These are phyloP conservation scores for Gastrophysa polygoni DNA, from an alignment of 2,888 invertebrate genomes.

Conservation along the genomic window DNA sequence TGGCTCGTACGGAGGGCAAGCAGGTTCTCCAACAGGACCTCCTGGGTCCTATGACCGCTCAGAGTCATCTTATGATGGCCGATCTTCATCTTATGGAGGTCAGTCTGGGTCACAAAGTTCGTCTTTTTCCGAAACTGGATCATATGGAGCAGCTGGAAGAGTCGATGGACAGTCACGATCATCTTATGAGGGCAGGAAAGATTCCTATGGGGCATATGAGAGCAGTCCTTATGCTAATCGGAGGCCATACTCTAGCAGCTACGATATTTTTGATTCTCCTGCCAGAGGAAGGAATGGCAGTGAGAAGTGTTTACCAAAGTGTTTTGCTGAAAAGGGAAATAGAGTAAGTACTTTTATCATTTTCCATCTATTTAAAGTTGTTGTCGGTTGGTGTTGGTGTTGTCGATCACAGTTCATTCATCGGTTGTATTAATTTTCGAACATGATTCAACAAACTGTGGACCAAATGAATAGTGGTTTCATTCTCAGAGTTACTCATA, in stretches of 20 bases:
- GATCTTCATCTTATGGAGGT: neutral
- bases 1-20: conserved; percentile 2
- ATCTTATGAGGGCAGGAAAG: neutral
- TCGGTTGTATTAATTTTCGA: too few relatives aligned
- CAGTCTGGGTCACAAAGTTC: neutral
- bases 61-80: neutral
- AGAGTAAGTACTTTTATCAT: conserved; percentile 68
- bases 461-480: too few relatives aligned
- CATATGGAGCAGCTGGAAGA: conserved; percentile 11
- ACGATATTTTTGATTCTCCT: conserved; percentile 59
- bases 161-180: conserved; percentile 13
- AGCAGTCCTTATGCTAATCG: conserved; percentile 49
- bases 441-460: too few relatives aligned
- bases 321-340: conserved; percentile 86
- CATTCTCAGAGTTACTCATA: too few relatives aligned
- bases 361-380: too few relatives aligned
- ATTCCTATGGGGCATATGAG: conserved; percentile 53
- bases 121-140: neutral
- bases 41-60: neutral
- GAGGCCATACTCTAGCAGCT: conserved; percentile 58
- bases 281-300: conserved; percentile 61
- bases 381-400: too few relatives aligned
- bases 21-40: neutral
- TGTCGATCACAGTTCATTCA: too few relatives aligned
- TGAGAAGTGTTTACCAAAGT: conserved; percentile 81